Base-by-base conservation (phyloP, 2,113 vertebrate genomes). In the Laticauda colubrina region DNA sequence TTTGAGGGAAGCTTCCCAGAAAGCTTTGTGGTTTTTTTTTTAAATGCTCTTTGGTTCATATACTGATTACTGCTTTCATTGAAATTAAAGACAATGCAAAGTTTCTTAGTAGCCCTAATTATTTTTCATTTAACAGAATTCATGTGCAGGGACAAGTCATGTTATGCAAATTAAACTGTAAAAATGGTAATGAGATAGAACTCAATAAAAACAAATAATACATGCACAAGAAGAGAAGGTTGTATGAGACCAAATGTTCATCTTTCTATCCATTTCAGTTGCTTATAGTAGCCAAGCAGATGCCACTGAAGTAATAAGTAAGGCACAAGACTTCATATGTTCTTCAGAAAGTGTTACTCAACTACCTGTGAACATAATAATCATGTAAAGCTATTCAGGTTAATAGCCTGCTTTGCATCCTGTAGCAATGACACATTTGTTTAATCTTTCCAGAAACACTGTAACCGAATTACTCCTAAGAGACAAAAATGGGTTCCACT, bases 1-100 rank as follows among this genome's bases (percentile, higher is more conserved):
- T 94, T 89, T 94, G 61, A 39, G 45, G 53, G 24, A 81, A 85
- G 23, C 43, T 92, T 57, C 43, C 45, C 8, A 51, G 29, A 91
- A n/a, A 93, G 61, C 88, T 87, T 0, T 64, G 39, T 81, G n/a
- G n/a, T n/a, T n/a, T n/a, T 39, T 39, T 39, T 21, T 45, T 53
- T 89, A n/a, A 6, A 64, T 21, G 45, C 29, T 87, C 3, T 91
- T 29, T 87, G 29, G 51, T 54, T 69, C 45, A 26, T 86, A 54
- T 21, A 26, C 53, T 89, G 87, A 89, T 88, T 81, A 53, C 57
- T 87, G 85, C 29, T 89, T 92, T 85, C 39, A 85, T 85, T 75
- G 34, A 89, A 92, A 88, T 24, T 48, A 18, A 89, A 81, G 53
- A 48, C 69, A 23, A 55, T 56, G 34, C 23, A 51, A 75, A 55